Evolutionary conservation across 2,797 vertebrate genomes (phyloP).

Genomic region (Epinephelus malabaricus): DNA sequence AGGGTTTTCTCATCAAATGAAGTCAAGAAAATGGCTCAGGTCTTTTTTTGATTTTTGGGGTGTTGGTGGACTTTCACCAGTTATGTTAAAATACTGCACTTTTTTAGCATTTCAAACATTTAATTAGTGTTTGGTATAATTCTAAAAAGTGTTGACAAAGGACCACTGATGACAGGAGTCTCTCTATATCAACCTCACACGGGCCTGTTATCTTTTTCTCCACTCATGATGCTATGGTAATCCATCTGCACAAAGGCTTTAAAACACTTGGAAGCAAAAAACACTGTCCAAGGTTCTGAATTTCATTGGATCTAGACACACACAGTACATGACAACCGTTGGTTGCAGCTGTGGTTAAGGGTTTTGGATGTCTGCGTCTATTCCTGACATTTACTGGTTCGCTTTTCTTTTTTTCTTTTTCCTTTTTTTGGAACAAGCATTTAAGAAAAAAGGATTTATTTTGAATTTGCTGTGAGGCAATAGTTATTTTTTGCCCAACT

Average conservation of each 20-base stretch:
- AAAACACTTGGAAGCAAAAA: constrained; percentile 42
- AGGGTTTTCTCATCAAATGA: not conserved
- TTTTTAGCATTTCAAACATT: constrained; percentile 35
- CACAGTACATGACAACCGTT: constrained; percentile 36
- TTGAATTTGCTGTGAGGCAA: constrained; percentile 17
- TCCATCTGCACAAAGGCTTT: constrained; percentile 48
- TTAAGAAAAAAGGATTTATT: constrained; percentile 24
- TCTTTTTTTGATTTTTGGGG: constrained; percentile 4
- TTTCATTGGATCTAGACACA: constrained; percentile 44
- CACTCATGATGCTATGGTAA: not conserved
- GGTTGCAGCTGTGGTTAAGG: constrained; percentile 34
- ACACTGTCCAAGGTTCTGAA: constrained; percentile 70
- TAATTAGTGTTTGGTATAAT: constrained; percentile 38
- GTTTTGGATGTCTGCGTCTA: constrained; percentile 14
- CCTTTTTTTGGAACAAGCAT: constrained; percentile 6
- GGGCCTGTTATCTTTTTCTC: constrained; percentile 16
- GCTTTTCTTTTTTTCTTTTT: not conserved
- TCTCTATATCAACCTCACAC: constrained; percentile 15
- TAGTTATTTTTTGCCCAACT: constrained; percentile 13
- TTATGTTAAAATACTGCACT: not conserved
- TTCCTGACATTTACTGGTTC: constrained; percentile 24
- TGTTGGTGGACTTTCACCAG: constrained; percentile 11
- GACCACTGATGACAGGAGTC: constrained; percentile 12
- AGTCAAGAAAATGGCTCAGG: not conserved
- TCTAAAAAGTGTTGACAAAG: constrained; percentile 33